Evolutionary conservation across 2,113 vertebrate genomes (phyloP).

Genomic region (Ranitomeya variabilis): DNA sequence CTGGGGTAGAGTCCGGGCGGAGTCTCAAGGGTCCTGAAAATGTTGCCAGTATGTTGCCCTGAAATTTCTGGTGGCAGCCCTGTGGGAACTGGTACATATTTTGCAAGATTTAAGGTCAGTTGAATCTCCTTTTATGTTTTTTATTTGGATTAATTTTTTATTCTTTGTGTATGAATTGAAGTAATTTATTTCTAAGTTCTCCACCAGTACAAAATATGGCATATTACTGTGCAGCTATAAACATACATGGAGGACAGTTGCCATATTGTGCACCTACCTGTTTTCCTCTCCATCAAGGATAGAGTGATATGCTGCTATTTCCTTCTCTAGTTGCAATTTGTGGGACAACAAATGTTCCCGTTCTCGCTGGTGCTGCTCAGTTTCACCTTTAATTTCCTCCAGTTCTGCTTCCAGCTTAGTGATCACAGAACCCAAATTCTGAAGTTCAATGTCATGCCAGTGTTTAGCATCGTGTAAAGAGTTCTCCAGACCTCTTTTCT

Average conservation of each 20-base stretch:
- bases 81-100: too few species aligned
- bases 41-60: too few species aligned
- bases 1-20: too few species aligned
- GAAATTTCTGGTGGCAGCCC: too few species aligned
- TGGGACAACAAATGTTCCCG: constrained; percentile 78
- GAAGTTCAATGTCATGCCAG: constrained; percentile 91
- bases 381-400: constrained; percentile 78
- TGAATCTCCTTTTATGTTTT: too few species aligned
- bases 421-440: constrained; percentile 88
- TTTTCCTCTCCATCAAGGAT: constrained; percentile 88
- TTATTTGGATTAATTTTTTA: too few species aligned
- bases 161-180: too few species aligned
- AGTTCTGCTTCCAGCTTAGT: constrained; percentile 88
- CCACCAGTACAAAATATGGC: too few species aligned
- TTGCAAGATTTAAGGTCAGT: too few species aligned
- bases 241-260: background rate
- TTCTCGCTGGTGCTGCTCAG: constrained; percentile 82
- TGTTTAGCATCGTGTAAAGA: constrained; percentile 84
- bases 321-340: constrained; percentile 83
- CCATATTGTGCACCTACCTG: constrained; percentile 65
- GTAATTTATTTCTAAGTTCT: too few species aligned
- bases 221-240: background rate
- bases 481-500: constrained; percentile 93
- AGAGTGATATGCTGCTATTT: constrained; percentile 82
- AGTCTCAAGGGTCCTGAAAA: too few species aligned